phyloP scores from a whole-genome alignment of 2,888 invertebrate genomes.

The Latheticus oryzae region DNA sequence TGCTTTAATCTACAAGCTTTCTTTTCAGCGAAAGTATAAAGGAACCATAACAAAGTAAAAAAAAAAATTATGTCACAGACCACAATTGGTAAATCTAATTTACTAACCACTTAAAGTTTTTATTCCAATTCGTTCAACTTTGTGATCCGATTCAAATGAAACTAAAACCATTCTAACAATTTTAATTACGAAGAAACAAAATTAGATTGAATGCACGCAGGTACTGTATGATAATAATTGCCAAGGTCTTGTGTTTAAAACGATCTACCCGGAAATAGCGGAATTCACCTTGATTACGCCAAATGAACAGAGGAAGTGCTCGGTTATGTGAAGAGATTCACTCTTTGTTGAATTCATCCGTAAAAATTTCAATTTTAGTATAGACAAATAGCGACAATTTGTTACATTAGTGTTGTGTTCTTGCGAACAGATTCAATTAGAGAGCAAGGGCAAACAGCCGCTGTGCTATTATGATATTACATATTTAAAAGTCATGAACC shows the following conservation, averaged over 20 bases:
- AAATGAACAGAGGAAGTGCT: conserved; percentile 52
- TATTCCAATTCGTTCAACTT: too few relatives aligned
- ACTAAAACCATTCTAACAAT: conserved; percentile 1
- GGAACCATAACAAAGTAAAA: too few relatives aligned
- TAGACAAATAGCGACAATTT: neutral
- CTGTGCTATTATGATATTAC: conserved; percentile 1
- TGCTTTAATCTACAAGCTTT: too few relatives aligned
- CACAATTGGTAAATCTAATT: too few relatives aligned
- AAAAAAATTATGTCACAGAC: too few relatives aligned
- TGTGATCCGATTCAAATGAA: neutral
- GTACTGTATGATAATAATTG: conserved; percentile 45
- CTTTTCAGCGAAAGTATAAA: too few relatives aligned
- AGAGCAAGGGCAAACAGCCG: conserved; percentile 11
- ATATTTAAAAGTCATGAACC: conserved; percentile 5
- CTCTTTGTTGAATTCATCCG: conserved; percentile 4
- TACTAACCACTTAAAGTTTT: too few relatives aligned
- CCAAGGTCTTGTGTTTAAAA: conserved; percentile 53
- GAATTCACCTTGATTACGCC: conserved; percentile 53
- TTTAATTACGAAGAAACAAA: conserved; percentile 2
- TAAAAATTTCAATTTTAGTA: neutral
- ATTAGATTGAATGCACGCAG: conserved; percentile 25
- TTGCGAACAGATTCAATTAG: conserved; percentile 14
- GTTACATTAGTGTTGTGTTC: too few relatives aligned
- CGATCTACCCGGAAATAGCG: conserved; percentile 52
- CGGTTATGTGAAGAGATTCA: conserved; percentile 28